phyloP scores from a whole-genome alignment of 2,113 vertebrate genomes.

The Vanacampus margaritifer region DNA sequence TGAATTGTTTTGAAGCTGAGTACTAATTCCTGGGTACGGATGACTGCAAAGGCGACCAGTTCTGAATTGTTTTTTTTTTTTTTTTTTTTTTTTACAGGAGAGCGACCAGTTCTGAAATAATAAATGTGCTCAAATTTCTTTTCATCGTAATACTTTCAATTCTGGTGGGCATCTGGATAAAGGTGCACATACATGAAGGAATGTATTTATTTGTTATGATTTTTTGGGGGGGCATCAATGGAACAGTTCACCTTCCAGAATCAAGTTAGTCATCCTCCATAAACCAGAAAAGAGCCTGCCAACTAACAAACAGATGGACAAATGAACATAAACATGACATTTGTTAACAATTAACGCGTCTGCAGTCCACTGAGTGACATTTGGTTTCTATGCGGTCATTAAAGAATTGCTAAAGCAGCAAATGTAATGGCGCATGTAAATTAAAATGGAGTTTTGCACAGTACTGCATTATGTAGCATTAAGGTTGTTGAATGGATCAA shows the following conservation, averaged over 20 bases:
- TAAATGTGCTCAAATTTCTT: no score
- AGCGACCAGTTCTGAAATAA: no score
- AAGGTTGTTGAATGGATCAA: neutral
- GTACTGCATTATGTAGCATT: neutral
- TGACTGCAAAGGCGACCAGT: neutral
- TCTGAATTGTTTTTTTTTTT: no score
- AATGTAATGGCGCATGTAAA: neutral
- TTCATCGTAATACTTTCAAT: no score
- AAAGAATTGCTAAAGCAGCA: constrained; percentile 3
- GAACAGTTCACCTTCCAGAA: neutral
- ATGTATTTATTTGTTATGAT: neutral
- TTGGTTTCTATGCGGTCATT: neutral
- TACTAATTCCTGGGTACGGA: neutral
- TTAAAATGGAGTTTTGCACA: neutral
- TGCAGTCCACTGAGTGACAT: neutral
- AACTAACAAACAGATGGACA: constrained; percentile 1
- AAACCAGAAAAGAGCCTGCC: neutral
- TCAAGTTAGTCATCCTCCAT: neutral
- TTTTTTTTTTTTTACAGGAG: no score
- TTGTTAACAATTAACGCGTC: neutral
- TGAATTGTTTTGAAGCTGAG: neutral
- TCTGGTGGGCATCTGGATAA: no score
- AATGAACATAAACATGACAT: neutral
- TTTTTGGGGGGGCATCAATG: neutral
- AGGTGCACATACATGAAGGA: no score